These are phyloP conservation scores for Strigamia crassipes DNA, from an alignment of 2,888 invertebrate species.

Conservation along the genomic window DNA sequence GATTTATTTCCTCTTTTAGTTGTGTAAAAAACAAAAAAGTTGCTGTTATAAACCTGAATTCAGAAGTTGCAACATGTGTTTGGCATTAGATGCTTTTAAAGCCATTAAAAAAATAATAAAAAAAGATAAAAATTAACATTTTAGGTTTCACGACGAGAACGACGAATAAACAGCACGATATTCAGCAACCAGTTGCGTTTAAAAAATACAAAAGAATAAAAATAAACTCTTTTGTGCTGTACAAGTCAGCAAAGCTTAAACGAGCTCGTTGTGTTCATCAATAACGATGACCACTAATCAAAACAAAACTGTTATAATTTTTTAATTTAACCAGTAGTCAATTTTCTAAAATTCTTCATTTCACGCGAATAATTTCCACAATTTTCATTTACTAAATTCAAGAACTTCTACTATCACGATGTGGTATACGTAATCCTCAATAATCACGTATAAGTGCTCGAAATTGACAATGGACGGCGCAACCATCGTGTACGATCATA, in stretches of 20 bases:
- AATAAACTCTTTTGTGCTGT: background rate
- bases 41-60: slow-evolving; percentile 14
- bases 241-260: background rate
- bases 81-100: slow-evolving; percentile 38
- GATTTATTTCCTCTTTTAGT: background rate
- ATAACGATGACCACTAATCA: too few relatives aligned
- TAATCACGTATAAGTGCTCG: background rate
- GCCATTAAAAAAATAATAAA: background rate
- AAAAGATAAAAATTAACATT: slow-evolving; percentile 18
- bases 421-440: too few relatives aligned
- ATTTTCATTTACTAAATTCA: background rate
- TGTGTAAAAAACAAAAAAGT: background rate
- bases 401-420: too few relatives aligned
- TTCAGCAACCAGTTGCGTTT: background rate
- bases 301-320: too few relatives aligned
- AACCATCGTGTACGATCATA: background rate
- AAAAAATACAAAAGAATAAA: background rate
- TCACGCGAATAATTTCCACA: too few relatives aligned
- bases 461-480: background rate
- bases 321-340: too few relatives aligned
- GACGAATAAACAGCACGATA: slow-evolving; percentile 26
- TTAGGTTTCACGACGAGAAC: slow-evolving; percentile 14
- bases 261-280: background rate
- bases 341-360: too few relatives aligned
- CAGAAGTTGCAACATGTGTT: slow-evolving; percentile 42